A percentile compares a stretch with the other conserved stretches of the same genome.
These are phyloP conservation scores for Hypothenemus hampei DNA, from an alignment of 1,140 invertebrate species.

Conservation along the genomic window DNA sequence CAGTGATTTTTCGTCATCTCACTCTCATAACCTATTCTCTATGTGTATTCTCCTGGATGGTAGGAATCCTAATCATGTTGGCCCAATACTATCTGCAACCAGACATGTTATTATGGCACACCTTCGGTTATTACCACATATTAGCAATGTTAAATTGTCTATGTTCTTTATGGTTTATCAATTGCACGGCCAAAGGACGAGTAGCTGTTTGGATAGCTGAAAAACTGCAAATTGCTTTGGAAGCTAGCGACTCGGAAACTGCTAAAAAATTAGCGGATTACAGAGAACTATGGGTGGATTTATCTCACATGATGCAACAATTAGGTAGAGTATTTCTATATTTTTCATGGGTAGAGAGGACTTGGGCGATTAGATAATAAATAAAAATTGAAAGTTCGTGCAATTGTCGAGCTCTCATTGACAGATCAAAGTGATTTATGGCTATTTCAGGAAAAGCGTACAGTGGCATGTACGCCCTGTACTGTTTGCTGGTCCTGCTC, in stretches of 20 bases:
- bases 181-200: slow-evolving; percentile 58
- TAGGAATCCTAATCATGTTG: slow-evolving; percentile 57
- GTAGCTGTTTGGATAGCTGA: slow-evolving; percentile 56
- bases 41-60: slow-evolving; percentile 57
- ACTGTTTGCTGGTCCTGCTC: slow-evolving; percentile 63
- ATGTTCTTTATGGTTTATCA: slow-evolving; percentile 60
- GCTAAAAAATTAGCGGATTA: slow-evolving; percentile 58
- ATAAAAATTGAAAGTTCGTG: no score
- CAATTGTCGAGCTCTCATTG: neutral
- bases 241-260: slow-evolving; percentile 54
- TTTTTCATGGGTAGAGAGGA: slow-evolving; percentile 2
- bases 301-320: slow-evolving; percentile 69
- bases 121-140: slow-evolving; percentile 63
- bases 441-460: slow-evolving; percentile 54
- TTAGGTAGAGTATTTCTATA: slow-evolving; percentile 44
- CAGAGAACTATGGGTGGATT: slow-evolving; percentile 61
- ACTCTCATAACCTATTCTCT: slow-evolving; percentile 55
- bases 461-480: slow-evolving; percentile 66
- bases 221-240: slow-evolving; percentile 55
- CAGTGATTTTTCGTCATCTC: slow-evolving; percentile 58
- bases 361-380: no score
- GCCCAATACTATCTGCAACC: slow-evolving; percentile 62
- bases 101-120: slow-evolving; percentile 63
- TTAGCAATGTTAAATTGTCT: slow-evolving; percentile 65
- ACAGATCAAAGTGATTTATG: neutral